Conservation (phyloP, 2,113 vertebrate species). For the Toxotes jaculatrix region DNA sequence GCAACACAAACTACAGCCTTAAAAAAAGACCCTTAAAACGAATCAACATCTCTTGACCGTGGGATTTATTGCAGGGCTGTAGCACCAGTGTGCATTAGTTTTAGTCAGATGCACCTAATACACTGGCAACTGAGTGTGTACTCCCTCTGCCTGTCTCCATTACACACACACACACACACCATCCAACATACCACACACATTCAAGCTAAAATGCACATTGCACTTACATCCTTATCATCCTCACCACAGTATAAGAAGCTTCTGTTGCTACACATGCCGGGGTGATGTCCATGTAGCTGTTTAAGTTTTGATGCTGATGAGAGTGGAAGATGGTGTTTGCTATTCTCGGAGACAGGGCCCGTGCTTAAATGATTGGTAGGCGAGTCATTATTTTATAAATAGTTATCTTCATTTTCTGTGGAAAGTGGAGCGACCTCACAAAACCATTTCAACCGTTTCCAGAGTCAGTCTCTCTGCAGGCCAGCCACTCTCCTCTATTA, state of each 20-base stretch:
- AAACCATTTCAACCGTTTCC: slow-evolving; percentile 48
- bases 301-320: slow-evolving; percentile 60
- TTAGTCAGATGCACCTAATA: no score
- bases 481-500: slow-evolving; percentile 74
- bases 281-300: slow-evolving; percentile 30
- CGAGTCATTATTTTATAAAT: slow-evolving; percentile 70
- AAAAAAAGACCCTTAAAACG: background rate
- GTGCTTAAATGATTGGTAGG: slow-evolving; percentile 26
- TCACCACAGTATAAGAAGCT: background rate
- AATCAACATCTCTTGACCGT: background rate
- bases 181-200: slow-evolving; percentile 3
- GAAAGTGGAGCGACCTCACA: slow-evolving; percentile 70
- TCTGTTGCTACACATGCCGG: slow-evolving; percentile 1
- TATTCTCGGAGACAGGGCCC: slow-evolving; percentile 30
- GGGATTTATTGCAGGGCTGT: background rate
- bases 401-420: slow-evolving; percentile 51
- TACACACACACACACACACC: background rate
- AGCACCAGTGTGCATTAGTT: no score
- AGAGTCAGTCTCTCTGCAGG: slow-evolving; percentile 65
- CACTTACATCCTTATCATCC: background rate
- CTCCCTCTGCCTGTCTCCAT: background rate
- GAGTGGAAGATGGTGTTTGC: slow-evolving; percentile 45
- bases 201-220: background rate
- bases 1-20: background rate
- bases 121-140: background rate